Conservation (phyloP, 2,113 vertebrate genomes). For the Lipotes vexillifer region DNA sequence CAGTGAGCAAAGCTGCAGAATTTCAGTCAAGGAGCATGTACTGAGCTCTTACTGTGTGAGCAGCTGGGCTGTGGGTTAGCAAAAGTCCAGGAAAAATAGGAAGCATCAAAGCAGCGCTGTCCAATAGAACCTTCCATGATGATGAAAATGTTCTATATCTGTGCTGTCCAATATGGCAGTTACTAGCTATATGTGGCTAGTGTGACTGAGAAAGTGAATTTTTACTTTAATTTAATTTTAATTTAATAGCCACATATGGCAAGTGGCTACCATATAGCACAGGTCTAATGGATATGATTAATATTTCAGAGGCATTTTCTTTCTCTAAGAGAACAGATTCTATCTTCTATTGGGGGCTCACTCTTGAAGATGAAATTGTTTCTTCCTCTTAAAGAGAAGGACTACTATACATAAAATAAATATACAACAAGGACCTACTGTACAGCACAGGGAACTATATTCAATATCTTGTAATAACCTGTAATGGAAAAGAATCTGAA, state of each 20-base stretch:
- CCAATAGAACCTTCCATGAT: not conserved
- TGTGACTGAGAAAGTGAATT: not conserved
- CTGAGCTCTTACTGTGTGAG: not conserved
- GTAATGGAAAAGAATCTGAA: not conserved
- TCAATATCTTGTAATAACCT: not conserved
- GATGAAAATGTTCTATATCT: not conserved
- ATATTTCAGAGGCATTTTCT: conserved; percentile 22
- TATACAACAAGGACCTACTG: not conserved
- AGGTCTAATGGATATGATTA: not conserved
- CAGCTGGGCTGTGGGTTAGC: not conserved
- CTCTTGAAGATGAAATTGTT: not conserved
- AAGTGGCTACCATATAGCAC: not conserved
- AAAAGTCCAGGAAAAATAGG: not conserved
- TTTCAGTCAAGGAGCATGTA: not conserved
- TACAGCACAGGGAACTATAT: not conserved
- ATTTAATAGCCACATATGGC: not conserved
- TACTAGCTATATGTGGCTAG: not conserved
- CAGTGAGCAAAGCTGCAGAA: not conserved
- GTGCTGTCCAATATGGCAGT: not conserved
- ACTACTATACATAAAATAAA: not conserved
- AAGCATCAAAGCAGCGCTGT: not conserved
- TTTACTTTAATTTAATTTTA: not conserved
- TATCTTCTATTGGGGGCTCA: not conserved
- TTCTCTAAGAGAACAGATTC: not conserved
- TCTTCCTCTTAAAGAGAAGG: not conserved